Evolutionary conservation across 1,140 invertebrate species (phyloP), one percentile per base, ranked within the genome.

Genomic region (Drosophila ogumai): DNA sequence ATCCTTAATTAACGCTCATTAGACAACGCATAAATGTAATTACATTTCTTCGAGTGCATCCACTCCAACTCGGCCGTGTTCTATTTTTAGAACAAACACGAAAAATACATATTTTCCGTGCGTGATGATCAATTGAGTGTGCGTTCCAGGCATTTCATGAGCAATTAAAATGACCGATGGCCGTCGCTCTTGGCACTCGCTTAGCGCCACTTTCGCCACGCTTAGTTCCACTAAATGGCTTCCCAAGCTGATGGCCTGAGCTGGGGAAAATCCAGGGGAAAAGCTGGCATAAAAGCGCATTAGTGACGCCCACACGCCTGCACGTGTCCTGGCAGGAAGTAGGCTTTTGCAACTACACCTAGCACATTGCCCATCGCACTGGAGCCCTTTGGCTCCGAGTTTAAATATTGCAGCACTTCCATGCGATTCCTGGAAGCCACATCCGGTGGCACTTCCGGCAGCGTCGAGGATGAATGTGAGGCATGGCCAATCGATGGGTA

Each of bases 131-230:
- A 72, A 58, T 72, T 36, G 58, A 60, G 64, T 38, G 56, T 59
- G 34, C 44, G 58, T 56, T 76, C 10, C 19, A 47, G 44, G n/a
- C 68, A 73, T 85, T 85, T 85, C 60, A 85, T 78, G 71, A 22
- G 72, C 84, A 77, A 87, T 82, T 87, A 88, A 82, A 87, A 74
- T 87, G 84, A 87, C 76, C 79, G 67, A 87, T 66, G 75, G 59
- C 75, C 40, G 52, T 73, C 41, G 31, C 44, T 44, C 43, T 56
- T 64, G 56, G 44, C 56, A 54, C 41, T 59, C 47, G 49, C 41
- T 52, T 46, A 79, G 58, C 55, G 43, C 43, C 56, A 59, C 61
- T 57, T 68, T 68, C 66, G 43, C 25, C 52, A 55, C 19, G 52
- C 52, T 55, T 55, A 55, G 63, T 31, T 49, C 44, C 47, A 13